These are phyloP conservation scores for Hanleya hanleyi DNA, from an alignment of 2,888 invertebrate species.

Conservation along the genomic window DNA sequence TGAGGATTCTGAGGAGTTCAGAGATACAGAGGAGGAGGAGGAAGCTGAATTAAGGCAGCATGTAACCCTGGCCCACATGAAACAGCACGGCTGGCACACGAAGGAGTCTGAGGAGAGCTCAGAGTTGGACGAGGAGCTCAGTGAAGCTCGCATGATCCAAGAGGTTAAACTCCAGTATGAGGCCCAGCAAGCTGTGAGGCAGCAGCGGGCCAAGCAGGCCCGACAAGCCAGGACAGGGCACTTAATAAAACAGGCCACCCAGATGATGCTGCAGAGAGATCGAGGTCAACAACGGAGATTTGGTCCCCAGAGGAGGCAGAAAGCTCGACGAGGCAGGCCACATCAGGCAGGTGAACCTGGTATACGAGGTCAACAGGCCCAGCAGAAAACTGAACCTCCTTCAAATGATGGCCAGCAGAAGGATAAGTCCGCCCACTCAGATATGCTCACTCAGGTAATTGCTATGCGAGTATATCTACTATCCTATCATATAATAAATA, in stretches of 20 bases:
- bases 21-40: slow-evolving; percentile 43
- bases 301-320: slow-evolving; percentile 18
- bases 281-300: slow-evolving; percentile 24
- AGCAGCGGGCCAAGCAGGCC: slow-evolving; percentile 37
- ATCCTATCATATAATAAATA: too few relatives aligned
- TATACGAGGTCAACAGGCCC: background rate
- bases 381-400: background rate
- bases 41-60: slow-evolving; percentile 58
- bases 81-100: slow-evolving; percentile 23
- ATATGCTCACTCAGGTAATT: too few relatives aligned
- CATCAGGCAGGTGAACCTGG: background rate
- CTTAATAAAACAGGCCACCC: slow-evolving; percentile 42
- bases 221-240: slow-evolving; percentile 19
- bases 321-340: background rate
- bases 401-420: too few relatives aligned
- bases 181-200: slow-evolving; percentile 36
- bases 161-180: slow-evolving; percentile 37
- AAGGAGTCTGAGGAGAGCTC: slow-evolving; percentile 58
- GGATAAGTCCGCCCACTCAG: too few relatives aligned
- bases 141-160: slow-evolving; percentile 28
- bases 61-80: slow-evolving; percentile 41
- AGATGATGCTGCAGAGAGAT: slow-evolving; percentile 34
- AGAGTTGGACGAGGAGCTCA: slow-evolving; percentile 53
- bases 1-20: slow-evolving; percentile 44
- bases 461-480: too few relatives aligned